A percentile compares a stretch with the other conserved stretches of the same genome.
Evolutionary conservation across 2,888 invertebrate species (phyloP).

Genomic region (Scelioninae gen. 1): DNA sequence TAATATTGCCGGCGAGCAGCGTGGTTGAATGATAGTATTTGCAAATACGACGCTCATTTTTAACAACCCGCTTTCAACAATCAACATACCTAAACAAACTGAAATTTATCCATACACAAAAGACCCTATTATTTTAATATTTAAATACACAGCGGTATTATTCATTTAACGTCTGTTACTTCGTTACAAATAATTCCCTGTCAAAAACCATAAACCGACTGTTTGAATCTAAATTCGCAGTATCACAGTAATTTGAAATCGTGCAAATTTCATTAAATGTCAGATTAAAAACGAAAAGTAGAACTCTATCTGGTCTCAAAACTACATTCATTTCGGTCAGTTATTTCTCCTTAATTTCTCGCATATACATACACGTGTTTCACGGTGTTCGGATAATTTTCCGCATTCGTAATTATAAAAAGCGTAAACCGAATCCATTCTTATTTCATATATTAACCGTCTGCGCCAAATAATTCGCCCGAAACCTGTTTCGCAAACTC

Average conservation of each 20-base stretch:
- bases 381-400: neutral
- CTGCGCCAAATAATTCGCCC: neutral
- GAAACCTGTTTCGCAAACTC: neutral
- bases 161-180: neutral
- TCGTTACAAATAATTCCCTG: no score
- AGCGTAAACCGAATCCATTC: neutral
- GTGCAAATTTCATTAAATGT: neutral
- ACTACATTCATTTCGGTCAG: no score
- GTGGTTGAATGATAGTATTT: slow-evolving; percentile 6
- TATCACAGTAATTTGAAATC: neutral
- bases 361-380: neutral
- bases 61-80: neutral
- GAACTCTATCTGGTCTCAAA: no score
- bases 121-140: neutral
- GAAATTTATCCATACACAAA: neutral
- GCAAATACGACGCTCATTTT: slow-evolving; percentile 3
- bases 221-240: neutral
- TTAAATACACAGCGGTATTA: neutral
- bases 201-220: neutral
- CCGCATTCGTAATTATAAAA: neutral
- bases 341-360: no score
- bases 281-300: neutral
- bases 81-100: neutral
- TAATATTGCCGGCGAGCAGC: slow-evolving; percentile 3
- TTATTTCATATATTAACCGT: neutral